These are phyloP conservation scores for Cryptocheilus praepositus DNA, from an alignment of 2,888 invertebrate genomes.

Conservation along the genomic window DNA sequence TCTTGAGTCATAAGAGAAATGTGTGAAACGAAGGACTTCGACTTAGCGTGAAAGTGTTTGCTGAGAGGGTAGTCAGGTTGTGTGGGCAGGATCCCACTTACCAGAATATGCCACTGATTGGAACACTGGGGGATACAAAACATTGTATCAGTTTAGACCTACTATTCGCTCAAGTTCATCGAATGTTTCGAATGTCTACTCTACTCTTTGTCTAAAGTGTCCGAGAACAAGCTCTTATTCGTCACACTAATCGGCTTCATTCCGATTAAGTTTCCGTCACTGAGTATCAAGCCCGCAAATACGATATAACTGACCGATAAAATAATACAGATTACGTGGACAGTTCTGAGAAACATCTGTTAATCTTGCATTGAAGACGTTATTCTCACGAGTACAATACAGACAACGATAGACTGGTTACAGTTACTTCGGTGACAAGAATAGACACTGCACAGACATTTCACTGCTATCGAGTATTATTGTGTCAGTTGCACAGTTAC, in stretches of 20 bases:
- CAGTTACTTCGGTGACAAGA: neutral
- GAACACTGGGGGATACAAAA: conserved; percentile 86
- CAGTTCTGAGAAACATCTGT: neutral
- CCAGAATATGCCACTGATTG: conserved; percentile 97
- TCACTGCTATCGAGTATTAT: neutral
- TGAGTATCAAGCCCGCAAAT: neutral
- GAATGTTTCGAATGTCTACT: conserved; percentile 42
- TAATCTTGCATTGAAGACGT: neutral
- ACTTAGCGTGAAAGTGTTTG: conserved; percentile 70
- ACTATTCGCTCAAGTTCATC: conserved; percentile 19
- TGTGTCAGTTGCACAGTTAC: conserved; percentile 75
- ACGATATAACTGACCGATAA: neutral
- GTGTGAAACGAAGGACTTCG: conserved; percentile 60
- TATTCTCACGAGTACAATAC: no score
- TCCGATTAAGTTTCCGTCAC: conserved; percentile 16
- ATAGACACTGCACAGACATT: conserved; percentile 1
- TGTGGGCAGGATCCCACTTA: conserved; percentile 83
- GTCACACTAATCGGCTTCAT: conserved; percentile 8
- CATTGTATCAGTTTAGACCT: conserved; percentile 72
- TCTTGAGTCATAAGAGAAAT: conserved; percentile 48
- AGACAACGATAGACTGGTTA: no score
- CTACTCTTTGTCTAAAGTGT: conserved; percentile 27
- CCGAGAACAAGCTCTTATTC: neutral
- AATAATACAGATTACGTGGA: neutral
- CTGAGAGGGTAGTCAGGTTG: conserved; percentile 64